These are phyloP conservation scores for Lasioglossum leucozonium DNA, from an alignment of 2,888 invertebrate genomes.

Conservation along the genomic window DNA sequence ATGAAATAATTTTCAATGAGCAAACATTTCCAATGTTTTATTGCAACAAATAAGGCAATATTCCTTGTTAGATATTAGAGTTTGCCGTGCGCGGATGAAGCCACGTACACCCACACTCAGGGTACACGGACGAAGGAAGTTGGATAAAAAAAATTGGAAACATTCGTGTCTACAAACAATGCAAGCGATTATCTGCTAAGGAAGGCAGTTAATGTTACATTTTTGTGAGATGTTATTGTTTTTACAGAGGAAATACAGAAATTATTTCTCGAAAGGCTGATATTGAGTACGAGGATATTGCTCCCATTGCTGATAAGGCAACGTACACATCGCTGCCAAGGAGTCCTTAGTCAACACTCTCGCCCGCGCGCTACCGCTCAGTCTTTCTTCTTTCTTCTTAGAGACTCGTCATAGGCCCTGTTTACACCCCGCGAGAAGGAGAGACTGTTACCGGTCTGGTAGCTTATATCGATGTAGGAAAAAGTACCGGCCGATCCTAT, in stretches of 20 bases:
- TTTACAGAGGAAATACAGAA: background rate
- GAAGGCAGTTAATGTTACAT: background rate
- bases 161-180: too few relatives aligned
- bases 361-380: conserved; percentile 38
- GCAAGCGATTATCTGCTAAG: background rate
- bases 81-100: background rate
- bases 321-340: conserved; percentile 49
- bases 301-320: conserved; percentile 58
- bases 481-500: conserved; percentile 64
- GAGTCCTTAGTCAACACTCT: conserved; percentile 50
- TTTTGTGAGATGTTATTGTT: background rate
- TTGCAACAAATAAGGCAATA: background rate
- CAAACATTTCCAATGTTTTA: background rate
- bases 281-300: conserved; percentile 32
- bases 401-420: conserved; percentile 58
- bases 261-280: background rate
- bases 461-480: conserved; percentile 64
- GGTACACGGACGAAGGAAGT: background rate
- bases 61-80: background rate
- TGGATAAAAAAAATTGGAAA: background rate
- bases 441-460: conserved; percentile 62
- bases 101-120: background rate
- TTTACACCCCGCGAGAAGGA: conserved; percentile 59
- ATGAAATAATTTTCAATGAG: background rate
- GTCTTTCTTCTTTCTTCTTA: conserved; percentile 34